Percentiles rank a stretch among this genome's conserved stretches.
Conservation (phyloP, 1,140 invertebrate species). For the Drosophila kurseongensis region DNA sequence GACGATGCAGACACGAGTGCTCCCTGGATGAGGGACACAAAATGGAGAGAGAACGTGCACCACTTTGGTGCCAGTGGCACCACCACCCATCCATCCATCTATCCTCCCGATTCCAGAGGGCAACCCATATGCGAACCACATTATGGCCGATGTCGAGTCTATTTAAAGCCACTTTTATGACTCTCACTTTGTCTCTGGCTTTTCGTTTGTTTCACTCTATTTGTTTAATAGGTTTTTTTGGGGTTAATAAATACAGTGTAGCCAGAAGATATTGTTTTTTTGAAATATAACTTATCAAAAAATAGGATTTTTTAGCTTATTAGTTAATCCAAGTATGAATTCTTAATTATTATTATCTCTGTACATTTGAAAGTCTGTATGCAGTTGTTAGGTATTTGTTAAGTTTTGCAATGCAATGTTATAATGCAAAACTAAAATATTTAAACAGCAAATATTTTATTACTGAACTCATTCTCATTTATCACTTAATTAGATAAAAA, state of each 20-base stretch:
- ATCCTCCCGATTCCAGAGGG: slow-evolving; percentile 11
- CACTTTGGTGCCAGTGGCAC: slow-evolving; percentile 8
- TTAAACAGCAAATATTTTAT: no score
- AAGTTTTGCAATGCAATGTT: no score
- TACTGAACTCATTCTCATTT: no score
- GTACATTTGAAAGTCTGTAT: no score
- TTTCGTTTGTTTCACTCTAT: not conserved
- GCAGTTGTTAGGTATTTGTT: no score
- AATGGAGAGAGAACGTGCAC: slow-evolving; percentile 6
- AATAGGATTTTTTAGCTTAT: not conserved
- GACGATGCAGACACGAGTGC: slow-evolving; percentile 71
- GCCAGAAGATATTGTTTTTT: not conserved
- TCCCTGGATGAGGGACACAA: slow-evolving; percentile 5
- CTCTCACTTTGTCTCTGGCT: slow-evolving; percentile 31
- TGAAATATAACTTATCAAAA: not conserved
- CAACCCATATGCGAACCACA: slow-evolving; percentile 24
- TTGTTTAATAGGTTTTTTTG: slow-evolving; percentile 3
- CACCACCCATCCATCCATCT: not conserved
- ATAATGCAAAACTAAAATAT: no score
- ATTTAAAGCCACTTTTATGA: slow-evolving; percentile 74
- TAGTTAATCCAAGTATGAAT: no score
- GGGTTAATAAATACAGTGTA: not conserved
- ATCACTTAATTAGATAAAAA: not conserved
- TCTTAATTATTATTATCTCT: no score
- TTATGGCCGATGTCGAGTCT: slow-evolving; percentile 43